Evolutionary conservation across 92 coral and sea anemone species (phyloP).

Genomic region (Epizoanthus rinbou): DNA sequence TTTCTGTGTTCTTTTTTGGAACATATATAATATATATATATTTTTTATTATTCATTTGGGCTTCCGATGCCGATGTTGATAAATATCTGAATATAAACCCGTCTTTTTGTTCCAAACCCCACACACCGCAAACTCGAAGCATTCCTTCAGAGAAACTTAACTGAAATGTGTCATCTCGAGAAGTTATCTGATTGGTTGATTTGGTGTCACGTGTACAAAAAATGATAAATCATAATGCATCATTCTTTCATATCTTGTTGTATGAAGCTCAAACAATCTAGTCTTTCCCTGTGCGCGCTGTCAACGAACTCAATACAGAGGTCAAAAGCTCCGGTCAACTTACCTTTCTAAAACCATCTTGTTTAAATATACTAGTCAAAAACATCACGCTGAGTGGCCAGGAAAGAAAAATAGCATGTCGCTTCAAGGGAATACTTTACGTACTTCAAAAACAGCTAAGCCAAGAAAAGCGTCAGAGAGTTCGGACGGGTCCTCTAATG

Average conservation of each 20-base stretch:
- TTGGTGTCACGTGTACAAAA: slow-evolving; percentile 68
- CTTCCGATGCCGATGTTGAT: slow-evolving; percentile 45
- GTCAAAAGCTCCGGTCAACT: slow-evolving; percentile 72
- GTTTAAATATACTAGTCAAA: slow-evolving; percentile 32
- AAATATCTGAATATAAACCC: slow-evolving; percentile 7
- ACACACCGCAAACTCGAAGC: slow-evolving; percentile 29
- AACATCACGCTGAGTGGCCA: slow-evolving; percentile 60
- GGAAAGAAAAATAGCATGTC: slow-evolving; percentile 44
- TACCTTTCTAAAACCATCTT: slow-evolving; percentile 49
- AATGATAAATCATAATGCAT: slow-evolving; percentile 80
- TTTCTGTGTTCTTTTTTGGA: not conserved
- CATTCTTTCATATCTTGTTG: slow-evolving; percentile 68
- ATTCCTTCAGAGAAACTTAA: slow-evolving; percentile 35
- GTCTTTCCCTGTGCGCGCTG: slow-evolving; percentile 50
- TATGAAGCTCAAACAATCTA: slow-evolving; percentile 42
- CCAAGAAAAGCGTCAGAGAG: slow-evolving; percentile 38
- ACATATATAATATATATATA: not conserved
- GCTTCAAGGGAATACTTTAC: slow-evolving; percentile 31
- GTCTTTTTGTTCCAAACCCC: slow-evolving; percentile 18
- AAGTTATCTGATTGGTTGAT: slow-evolving; percentile 65
- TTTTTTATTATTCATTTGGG: too few relatives aligned
- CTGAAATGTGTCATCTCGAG: slow-evolving; percentile 42
- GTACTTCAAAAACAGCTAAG: slow-evolving; percentile 31
- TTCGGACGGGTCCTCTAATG: slow-evolving; percentile 42
- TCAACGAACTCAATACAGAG: slow-evolving; percentile 60